Evolutionary conservation across 2,888 invertebrate species (phyloP).

Genomic region (Folsomia manolachei): DNA sequence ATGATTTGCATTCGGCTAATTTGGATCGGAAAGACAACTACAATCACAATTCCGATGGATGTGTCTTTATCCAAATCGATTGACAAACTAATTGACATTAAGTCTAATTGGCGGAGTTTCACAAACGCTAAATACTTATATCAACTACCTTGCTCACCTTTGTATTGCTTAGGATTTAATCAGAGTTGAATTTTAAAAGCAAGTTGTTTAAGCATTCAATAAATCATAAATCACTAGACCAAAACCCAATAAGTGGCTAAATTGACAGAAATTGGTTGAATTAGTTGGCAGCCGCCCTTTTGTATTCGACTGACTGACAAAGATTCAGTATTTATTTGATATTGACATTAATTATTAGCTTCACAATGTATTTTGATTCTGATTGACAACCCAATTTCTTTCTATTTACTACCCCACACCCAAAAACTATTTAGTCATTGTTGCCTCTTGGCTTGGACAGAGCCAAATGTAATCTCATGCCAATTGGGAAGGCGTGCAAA

Average conservation of each 20-base stretch:
- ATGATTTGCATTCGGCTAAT: no score
- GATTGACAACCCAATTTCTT: background rate
- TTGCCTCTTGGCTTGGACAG: background rate
- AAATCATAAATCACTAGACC: background rate
- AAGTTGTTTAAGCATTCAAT: background rate
- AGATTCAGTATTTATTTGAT: background rate
- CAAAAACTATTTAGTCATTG: background rate
- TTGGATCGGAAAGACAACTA: no score
- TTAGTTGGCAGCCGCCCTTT: background rate
- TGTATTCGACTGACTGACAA: no score
- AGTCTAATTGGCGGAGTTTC: background rate
- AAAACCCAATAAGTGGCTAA: background rate
- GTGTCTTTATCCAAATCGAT: background rate
- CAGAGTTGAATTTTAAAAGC: background rate
- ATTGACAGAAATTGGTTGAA: background rate
- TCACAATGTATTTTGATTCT: background rate
- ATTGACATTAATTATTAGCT: background rate
- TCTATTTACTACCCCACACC: background rate
- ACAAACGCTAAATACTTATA: no score
- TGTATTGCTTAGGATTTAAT: background rate
- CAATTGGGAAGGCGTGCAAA: no score
- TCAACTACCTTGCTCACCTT: no score
- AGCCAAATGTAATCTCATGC: no score
- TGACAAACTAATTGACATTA: background rate
- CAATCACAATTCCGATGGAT: background rate